Evolutionary conservation across 2,113 vertebrate genomes (phyloP), one percentile per base, ranked within the genome.

Genomic region (Kryptolebias marmoratus): DNA sequence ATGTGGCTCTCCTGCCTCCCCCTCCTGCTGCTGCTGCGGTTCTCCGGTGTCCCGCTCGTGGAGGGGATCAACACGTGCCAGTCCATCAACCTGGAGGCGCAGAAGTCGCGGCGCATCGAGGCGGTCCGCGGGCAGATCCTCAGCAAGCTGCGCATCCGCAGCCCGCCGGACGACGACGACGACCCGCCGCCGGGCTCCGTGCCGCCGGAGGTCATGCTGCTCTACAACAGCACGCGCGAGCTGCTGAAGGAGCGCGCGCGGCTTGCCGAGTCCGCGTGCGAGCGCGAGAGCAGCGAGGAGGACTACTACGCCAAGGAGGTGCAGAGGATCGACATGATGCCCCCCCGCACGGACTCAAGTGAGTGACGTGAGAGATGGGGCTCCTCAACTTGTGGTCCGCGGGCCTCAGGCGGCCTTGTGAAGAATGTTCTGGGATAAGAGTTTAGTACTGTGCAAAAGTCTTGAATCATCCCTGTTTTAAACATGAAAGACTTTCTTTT

Each of bases 241-340:
- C 93, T 99, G 94, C 93, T 97, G 73, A 96, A 96, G 89, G 97
- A 99, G 92, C 96, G 96, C 68, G 92, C 84, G 64, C 91, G 90
- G 4, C 76, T 80, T 28, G 89, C 87, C 4, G 94, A 92, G 75
- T 88, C 88, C 64, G 93, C 96, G 86, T 99, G 97, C 82, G 98
- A 99, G 64, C 95, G 95, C 49, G 97, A 99, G 91, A 94, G 96
- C 85, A 99, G 96, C 85, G 98, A 99, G 60, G 98, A 99, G 91
- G 98, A 98, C 44, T 99, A 99, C 68, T 99, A 99, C 1, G 98
- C 97, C 65, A 99, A 99, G 89, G 98, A 99, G 90, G 97, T 99
- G 75, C 97, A 99, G 91, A 96, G 98, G 86, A 95, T 99, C 28
- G 97, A 99, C 86, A 96, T 97, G 96, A 85, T 92, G 75, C 91